These are phyloP conservation scores for Neolamprologus sp. DNA, from an alignment of 2,113 vertebrate species.

Conservation along the genomic window DNA sequence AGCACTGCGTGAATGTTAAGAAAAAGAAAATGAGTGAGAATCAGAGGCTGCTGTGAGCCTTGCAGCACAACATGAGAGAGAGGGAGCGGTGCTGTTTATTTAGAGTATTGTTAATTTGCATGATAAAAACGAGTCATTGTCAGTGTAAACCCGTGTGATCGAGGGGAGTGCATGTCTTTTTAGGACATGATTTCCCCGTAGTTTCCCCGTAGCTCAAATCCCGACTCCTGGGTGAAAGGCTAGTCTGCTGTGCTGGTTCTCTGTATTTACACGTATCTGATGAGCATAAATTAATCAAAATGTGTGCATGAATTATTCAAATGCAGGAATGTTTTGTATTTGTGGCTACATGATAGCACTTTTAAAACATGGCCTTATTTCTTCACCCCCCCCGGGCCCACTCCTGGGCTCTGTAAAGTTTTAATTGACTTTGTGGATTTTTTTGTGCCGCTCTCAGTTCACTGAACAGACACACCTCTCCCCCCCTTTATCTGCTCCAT, in stretches of 20 bases:
- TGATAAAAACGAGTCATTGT: neutral
- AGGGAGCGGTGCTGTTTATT: neutral
- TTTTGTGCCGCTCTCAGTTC: slow-evolving; percentile 29
- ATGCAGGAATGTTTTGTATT: neutral
- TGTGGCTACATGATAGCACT: neutral
- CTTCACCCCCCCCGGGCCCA: neutral
- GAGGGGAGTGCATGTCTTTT: neutral
- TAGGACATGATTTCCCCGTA: neutral
- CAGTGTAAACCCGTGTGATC: neutral
- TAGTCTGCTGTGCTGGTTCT: neutral
- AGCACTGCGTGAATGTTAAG: neutral
- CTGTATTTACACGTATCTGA: neutral
- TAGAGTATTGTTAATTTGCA: neutral
- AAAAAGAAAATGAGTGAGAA: neutral
- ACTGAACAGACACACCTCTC: slow-evolving; percentile 32
- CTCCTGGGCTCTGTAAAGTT: neutral
- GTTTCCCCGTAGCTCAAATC: neutral
- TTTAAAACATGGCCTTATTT: neutral
- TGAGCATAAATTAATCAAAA: neutral
- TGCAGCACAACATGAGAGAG: neutral
- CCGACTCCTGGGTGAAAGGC: neutral
- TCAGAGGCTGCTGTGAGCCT: neutral
- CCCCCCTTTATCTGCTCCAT: neutral
- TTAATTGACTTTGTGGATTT: slow-evolving; percentile 3
- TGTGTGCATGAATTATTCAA: neutral